These are phyloP conservation scores for Alviniconcha strummeri DNA, from an alignment of 2,888 invertebrate species.

Conservation along the genomic window DNA sequence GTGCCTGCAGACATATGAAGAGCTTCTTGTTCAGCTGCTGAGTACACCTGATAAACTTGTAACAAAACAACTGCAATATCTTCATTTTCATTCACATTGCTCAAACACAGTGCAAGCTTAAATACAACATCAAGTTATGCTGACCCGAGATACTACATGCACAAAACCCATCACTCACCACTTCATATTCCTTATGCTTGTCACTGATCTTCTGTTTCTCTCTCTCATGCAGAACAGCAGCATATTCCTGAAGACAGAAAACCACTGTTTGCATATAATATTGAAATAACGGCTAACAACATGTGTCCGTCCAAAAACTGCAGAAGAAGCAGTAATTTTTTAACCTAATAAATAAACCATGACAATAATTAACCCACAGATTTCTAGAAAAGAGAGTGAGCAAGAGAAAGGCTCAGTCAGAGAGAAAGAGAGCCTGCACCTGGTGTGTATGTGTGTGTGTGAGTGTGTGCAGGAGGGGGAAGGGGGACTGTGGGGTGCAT, in stretches of 20 bases:
- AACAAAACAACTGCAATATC: neutral
- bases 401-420: neutral
- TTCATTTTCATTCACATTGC: neutral
- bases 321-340: neutral
- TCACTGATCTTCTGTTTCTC: conserved; percentile 71
- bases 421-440: too few species aligned
- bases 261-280: neutral
- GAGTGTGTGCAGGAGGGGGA: too few species aligned
- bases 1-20: conserved; percentile 12
- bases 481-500: too few species aligned
- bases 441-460: too few species aligned
- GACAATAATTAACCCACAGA: neutral
- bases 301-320: neutral
- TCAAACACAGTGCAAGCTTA: neutral
- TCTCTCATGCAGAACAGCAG: conserved; percentile 69
- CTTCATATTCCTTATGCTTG: conserved; percentile 73
- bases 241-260: conserved; percentile 65
- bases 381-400: neutral
- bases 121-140: neutral
- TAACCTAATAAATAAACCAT: neutral
- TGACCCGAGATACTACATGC: neutral
- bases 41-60: too few species aligned
- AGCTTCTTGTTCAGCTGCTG: too few species aligned
- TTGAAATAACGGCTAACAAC: too few species aligned
- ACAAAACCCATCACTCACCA: conserved; percentile 54